Evolutionary conservation across 2,888 invertebrate species (phyloP), one percentile per base, ranked within the genome.

Genomic region (Eupsilia transversa): DNA sequence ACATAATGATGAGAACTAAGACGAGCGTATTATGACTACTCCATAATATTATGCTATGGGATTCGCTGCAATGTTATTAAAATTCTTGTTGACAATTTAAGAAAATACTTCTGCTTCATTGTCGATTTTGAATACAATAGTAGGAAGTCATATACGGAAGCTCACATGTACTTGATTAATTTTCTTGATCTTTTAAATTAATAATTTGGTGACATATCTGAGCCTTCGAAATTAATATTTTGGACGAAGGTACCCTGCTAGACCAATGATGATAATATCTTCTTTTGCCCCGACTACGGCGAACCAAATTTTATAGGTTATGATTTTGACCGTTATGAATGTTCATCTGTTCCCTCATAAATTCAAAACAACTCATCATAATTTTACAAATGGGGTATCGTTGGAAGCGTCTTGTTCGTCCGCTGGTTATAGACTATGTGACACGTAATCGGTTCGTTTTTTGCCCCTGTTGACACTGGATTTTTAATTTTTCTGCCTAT

Each of bases 1-100:
- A 78, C 67, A 83, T 82, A 88, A 90, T 83, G 87, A 89, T 92
- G 92, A 86, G 92, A 92, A 80, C 82, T 70, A 80, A 73, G 79
- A 69, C 67, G 27, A 61, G 41, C 33, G 71, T 89, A 88, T 90
- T 90, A 91, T 89, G 89, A 89, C 88, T 90, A 89, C 86, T 85
- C 74, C 80, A 70, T 71, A 66, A 69, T 68, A 65, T 65, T 78
- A 85, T 85, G 85, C 87, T 90, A 89, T 89, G 90, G 89, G 86
- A 89, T 77, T 74, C 75, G 73, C 82, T 83, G 79, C 67, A 77
- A 79, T 86, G 80, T 89, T 86, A 88, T 91, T 90, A 87, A 89
- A 86, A 90, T 90, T 86, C 83, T 57, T 85, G 86, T 78, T 69
- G 72, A 78, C 67, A 77, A 77, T 81, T 70, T 78, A 64, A 80